Conservation (phyloP, 2,797 vertebrate genomes). For the Hybognathus amarus region DNA sequence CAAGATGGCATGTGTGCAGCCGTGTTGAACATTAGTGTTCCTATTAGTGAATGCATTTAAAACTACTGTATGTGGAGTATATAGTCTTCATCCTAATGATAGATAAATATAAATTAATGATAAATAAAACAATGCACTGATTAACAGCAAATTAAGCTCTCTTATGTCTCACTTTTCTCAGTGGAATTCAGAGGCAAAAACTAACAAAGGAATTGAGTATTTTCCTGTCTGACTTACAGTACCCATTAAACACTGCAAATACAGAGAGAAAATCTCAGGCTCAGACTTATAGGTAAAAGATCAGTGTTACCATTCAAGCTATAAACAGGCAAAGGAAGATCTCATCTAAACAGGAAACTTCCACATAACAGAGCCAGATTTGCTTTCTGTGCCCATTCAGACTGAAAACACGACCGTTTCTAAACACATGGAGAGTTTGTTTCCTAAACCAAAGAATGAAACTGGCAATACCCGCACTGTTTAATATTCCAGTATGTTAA, state of each 20-base stretch:
- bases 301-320: background rate
- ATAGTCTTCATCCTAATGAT: background rate
- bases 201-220: background rate
- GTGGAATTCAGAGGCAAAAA: background rate
- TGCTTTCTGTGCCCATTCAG: background rate
- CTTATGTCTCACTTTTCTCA: background rate
- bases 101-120: background rate
- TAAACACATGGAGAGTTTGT: conserved; percentile 34
- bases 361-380: conserved; percentile 5
- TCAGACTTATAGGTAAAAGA: conserved; percentile 6
- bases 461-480: background rate
- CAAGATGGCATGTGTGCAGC: conserved; percentile 33
- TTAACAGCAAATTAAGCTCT: background rate
- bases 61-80: background rate
- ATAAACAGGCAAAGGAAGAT: conserved; percentile 26
- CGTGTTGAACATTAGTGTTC: background rate
- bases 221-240: background rate
- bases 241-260: background rate
- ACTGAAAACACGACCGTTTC: conserved; percentile 40
- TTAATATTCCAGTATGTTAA: background rate
- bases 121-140: background rate
- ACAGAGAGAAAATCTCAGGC: background rate
- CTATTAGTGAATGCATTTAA: background rate
- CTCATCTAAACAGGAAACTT: conserved; percentile 44
- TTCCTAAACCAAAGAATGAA: background rate